Percentiles rank a stretch among this genome's conserved stretches.
phyloP scores from a whole-genome alignment of 2,888 invertebrate genomes.

The Himalopsyche kuldschensis region DNA sequence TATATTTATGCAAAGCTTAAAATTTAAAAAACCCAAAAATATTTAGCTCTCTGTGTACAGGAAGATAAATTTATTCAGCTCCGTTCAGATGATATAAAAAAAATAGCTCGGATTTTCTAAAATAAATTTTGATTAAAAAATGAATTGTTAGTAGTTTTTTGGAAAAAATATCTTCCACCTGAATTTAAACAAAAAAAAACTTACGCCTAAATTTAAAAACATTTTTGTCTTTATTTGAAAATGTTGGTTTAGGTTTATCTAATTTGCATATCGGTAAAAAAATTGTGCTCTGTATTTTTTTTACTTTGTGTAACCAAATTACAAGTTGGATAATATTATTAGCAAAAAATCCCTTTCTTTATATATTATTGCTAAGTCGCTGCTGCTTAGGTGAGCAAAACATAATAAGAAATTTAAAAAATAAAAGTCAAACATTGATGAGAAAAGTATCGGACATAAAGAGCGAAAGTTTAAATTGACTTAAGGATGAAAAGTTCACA shows the following conservation, averaged over 20 bases:
- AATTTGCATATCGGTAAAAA: not conserved
- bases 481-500: slow-evolving; percentile 11
- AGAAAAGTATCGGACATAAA: slow-evolving; percentile 27
- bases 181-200: not conserved
- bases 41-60: no score
- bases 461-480: slow-evolving; percentile 31
- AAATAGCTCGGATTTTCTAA: not conserved
- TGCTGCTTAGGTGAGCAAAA: slow-evolving; percentile 1
- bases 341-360: not conserved
- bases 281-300: not conserved
- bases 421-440: slow-evolving; percentile 28
- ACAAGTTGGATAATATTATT: not conserved
- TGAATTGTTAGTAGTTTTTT: not conserved
- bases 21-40: no score
- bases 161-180: not conserved
- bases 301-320: not conserved
- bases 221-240: not conserved
- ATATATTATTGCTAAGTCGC: not conserved
- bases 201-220: not conserved
- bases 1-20: no score
- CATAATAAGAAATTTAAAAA: slow-evolving; percentile 13
- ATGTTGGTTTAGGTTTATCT: not conserved
- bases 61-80: no score
- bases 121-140: not conserved
- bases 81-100: not conserved